A percentile compares a stretch with the other conserved stretches of the same genome.
phyloP scores from a whole-genome alignment of 2,797 vertebrate genomes.

The Molossus molossus region DNA sequence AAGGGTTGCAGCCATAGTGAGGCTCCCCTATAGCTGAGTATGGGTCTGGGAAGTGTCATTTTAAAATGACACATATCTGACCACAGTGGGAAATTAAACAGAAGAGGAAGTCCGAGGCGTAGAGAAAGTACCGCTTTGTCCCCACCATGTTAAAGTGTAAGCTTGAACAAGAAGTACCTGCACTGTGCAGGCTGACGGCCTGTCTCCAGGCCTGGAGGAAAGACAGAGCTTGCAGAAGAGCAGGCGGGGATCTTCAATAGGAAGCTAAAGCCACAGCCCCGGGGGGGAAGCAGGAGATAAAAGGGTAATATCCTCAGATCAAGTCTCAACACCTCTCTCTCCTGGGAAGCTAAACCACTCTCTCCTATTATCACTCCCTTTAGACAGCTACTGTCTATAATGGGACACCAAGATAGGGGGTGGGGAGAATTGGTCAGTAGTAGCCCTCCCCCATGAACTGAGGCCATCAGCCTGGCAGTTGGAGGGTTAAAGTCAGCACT shows the following conservation, averaged over 20 bases:
- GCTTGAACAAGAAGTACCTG: not conserved
- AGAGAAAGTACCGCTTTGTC: conserved; percentile 49
- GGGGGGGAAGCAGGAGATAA: conserved; percentile 47
- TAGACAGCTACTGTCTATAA: conserved; percentile 49
- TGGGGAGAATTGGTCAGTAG: rapidly evolving
- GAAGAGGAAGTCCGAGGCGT: not conserved
- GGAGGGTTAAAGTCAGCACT: conserved; percentile 82
- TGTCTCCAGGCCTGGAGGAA: not conserved
- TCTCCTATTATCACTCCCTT: conserved; percentile 33
- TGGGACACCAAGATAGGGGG: not conserved
- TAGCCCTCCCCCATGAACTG: not conserved
- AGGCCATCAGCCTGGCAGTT: conserved; percentile 72
- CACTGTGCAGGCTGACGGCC: not conserved
- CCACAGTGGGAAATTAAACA: conserved; percentile 46
- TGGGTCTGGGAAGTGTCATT: not conserved
- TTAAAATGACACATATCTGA: conserved; percentile 26
- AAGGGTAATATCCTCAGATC: conserved; percentile 72
- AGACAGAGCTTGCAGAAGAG: not conserved
- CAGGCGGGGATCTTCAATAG: not conserved
- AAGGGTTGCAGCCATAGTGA: not conserved
- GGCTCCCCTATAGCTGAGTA: not conserved
- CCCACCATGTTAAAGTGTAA: not conserved
- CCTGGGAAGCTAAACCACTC: conserved; percentile 57
- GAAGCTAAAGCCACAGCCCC: conserved; percentile 21
- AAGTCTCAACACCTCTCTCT: conserved; percentile 78